Percentiles rank a stretch among this genome's conserved stretches.
These are phyloP conservation scores for Synanthedon formicaeformis DNA, from an alignment of 2,888 invertebrate genomes.

Conservation along the genomic window DNA sequence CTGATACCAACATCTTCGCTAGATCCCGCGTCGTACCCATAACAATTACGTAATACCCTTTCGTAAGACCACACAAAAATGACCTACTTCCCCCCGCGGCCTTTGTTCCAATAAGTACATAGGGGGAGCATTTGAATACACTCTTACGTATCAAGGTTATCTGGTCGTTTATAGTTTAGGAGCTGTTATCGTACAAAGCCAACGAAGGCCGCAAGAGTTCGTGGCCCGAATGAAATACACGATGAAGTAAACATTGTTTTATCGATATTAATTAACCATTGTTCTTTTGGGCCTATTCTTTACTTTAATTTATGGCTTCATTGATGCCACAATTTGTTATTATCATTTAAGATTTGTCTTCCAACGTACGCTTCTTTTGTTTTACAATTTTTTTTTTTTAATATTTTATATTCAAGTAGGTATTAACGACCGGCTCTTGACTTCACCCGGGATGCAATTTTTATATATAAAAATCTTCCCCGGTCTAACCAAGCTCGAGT, in stretches of 20 bases:
- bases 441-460: no score
- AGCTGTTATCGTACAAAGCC: slow-evolving; percentile 28
- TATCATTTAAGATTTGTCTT: no score
- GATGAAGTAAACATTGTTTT: slow-evolving; percentile 18
- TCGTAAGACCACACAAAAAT: slow-evolving; percentile 2
- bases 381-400: no score
- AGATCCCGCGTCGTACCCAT: neutral
- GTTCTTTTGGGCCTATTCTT: slow-evolving; percentile 6
- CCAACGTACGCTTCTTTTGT: no score
- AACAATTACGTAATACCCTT: slow-evolving; percentile 6
- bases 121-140: slow-evolving; percentile 1
- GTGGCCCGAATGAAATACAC: slow-evolving; percentile 33
- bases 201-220: slow-evolving; percentile 27
- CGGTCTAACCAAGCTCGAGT: no score
- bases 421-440: no score
- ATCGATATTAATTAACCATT: slow-evolving; percentile 14
- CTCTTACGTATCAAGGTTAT: slow-evolving; percentile 6
- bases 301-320: neutral
- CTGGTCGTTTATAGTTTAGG: slow-evolving; percentile 18
- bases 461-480: no score
- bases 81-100: slow-evolving; percentile 1
- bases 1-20: neutral
- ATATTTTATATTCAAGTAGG: no score
- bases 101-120: neutral
- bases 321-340: neutral